Evolutionary conservation across 1,140 invertebrate genomes (phyloP).

Genomic region (Zaprionus davidi): DNA sequence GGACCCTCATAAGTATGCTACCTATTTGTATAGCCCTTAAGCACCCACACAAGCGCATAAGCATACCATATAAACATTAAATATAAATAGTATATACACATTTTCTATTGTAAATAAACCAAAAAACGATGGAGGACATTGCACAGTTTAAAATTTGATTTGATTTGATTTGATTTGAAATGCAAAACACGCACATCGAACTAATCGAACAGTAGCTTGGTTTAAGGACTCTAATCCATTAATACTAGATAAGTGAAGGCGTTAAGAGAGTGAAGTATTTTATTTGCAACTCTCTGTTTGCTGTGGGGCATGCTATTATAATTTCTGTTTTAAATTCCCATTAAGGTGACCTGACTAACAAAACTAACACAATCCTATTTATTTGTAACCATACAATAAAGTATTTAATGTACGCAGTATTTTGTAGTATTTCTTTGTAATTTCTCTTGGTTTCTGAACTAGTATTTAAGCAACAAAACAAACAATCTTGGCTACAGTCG

Average conservation of each 20-base stretch:
- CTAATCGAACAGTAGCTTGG: constrained; percentile 34
- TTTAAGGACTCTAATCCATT: constrained; percentile 22
- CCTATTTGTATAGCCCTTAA: constrained; percentile 44
- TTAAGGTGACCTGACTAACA: background rate
- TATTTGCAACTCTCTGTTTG: background rate
- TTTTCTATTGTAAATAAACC: constrained; percentile 65
- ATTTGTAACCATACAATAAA: background rate
- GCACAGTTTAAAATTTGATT: background rate
- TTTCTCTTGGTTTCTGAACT: background rate
- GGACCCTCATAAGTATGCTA: constrained; percentile 36
- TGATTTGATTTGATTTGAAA: constrained; percentile 31
- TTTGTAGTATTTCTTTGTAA: background rate
- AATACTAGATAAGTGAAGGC: constrained; percentile 20
- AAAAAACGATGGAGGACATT: constrained; percentile 40
- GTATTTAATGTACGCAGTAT: background rate
- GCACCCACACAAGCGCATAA: constrained; percentile 31
- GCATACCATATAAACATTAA: constrained; percentile 8
- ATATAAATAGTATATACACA: constrained; percentile 22
- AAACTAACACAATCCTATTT: background rate
- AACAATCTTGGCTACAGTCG: background rate
- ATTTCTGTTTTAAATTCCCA: constrained; percentile 1
- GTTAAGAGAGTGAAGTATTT: background rate
- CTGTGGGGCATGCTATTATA: constrained; percentile 37
- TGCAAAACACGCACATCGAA: constrained; percentile 71
- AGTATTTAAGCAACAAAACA: background rate